phyloP scores from a whole-genome alignment of 2,113 vertebrate genomes.

The Aegotheles bennettii region DNA sequence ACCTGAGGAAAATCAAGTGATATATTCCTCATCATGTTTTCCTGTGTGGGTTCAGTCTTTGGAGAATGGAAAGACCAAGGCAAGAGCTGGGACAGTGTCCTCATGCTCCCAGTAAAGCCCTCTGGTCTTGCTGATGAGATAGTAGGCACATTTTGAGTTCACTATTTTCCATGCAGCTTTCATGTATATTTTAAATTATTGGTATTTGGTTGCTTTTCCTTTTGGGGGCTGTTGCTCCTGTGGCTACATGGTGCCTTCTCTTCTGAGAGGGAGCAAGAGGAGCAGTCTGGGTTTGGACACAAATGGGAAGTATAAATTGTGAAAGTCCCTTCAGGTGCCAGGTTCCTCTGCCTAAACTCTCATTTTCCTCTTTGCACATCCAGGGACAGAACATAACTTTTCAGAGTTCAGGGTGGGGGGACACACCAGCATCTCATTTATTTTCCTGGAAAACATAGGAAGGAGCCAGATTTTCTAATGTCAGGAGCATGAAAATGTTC shows the following conservation, averaged over 20 bases:
- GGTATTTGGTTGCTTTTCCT: neutral
- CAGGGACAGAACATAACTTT: neutral
- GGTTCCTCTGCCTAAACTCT: neutral
- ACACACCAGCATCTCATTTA: neutral
- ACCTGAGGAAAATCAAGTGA: neutral
- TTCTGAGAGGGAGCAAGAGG: neutral
- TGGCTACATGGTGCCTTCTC: neutral
- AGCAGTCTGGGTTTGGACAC: neutral
- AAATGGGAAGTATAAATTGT: neutral
- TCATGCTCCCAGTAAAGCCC: neutral
- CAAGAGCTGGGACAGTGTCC: neutral
- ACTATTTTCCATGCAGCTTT: neutral
- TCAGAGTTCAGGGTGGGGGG: neutral
- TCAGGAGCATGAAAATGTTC: neutral
- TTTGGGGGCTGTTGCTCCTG: neutral
- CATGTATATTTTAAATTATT: neutral
- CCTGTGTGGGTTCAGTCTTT: neutral
- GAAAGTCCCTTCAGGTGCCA: neutral
- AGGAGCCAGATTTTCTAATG: neutral
- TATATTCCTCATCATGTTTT: neutral
- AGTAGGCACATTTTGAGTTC: neutral
- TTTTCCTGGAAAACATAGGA: neutral
- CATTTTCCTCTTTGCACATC: neutral
- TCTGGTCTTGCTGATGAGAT: neutral
- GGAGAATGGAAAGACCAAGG: neutral